Conservation (phyloP, 2,797 vertebrate genomes). For the Sphenopsis melanotis region DNA sequence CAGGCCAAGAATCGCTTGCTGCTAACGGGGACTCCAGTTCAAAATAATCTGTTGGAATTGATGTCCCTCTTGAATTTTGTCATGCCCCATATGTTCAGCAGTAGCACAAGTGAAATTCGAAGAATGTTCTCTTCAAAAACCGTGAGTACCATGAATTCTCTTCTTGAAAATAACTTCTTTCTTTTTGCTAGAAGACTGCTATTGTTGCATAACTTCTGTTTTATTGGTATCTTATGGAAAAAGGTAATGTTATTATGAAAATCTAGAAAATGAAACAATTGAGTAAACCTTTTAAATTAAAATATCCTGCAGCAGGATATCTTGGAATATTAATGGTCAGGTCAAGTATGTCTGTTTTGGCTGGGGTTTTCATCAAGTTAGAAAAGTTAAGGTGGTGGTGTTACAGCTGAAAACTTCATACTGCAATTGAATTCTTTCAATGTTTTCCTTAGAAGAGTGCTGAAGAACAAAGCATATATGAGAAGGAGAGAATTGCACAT, state of each 20-base stretch:
- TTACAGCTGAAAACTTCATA: neutral
- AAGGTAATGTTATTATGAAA: neutral
- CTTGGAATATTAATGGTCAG: neutral
- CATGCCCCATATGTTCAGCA: conserved; percentile 97
- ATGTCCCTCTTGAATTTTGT: conserved; percentile 98
- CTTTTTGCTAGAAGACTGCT: neutral
- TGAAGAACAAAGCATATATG: conserved; percentile 89
- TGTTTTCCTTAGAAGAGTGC: conserved; percentile 83
- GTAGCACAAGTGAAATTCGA: conserved; percentile 87
- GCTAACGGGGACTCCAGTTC: conserved; percentile 93
- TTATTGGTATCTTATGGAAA: neutral
- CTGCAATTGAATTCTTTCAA: neutral
- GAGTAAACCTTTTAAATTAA: neutral
- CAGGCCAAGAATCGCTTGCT: conserved; percentile 91
- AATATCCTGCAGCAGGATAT: neutral
- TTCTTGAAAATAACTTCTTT: neutral
- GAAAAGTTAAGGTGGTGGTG: neutral
- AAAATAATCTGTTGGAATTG: conserved; percentile 94
- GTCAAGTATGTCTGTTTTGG: neutral
- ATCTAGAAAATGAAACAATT: neutral
- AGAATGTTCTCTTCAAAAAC: conserved; percentile 92
- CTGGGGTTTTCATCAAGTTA: neutral
- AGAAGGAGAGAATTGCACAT: conserved; percentile 87
- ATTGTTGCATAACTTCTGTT: neutral
- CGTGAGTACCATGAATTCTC: conserved; percentile 47